These are phyloP conservation scores for Phthorimaea operculella DNA, from an alignment of 1,140 invertebrate genomes.

Conservation along the genomic window DNA sequence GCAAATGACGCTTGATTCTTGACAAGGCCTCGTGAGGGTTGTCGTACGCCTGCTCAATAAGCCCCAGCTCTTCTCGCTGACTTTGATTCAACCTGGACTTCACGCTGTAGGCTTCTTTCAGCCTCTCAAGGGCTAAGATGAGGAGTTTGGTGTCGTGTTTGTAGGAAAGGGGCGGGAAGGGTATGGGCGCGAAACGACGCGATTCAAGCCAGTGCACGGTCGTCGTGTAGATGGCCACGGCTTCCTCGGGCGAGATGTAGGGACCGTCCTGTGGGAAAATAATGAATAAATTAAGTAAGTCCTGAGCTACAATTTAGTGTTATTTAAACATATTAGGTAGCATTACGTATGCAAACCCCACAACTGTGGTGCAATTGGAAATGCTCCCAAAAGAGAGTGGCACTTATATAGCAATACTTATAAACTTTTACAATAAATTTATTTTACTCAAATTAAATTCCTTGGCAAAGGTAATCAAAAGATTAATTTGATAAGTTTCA, in stretches of 20 bases:
- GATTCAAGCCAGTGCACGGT: conserved; percentile 99
- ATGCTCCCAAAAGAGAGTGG: too few species aligned
- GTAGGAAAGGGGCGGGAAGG: conserved; percentile 98
- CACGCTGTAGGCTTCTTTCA: conserved; percentile 99
- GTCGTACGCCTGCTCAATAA: conserved; percentile 99
- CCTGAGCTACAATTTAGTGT: too few species aligned
- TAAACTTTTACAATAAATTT: too few species aligned
- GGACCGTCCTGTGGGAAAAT: conserved; percentile 84
- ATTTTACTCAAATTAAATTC: too few species aligned
- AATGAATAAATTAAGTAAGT: not conserved
- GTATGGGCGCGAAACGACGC: conserved; percentile 97
- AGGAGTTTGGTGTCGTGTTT: conserved; percentile 99
- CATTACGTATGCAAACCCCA: too few species aligned
- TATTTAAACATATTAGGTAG: too few species aligned
- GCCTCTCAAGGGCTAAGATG: conserved; percentile 94
- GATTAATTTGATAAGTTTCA: too few species aligned
- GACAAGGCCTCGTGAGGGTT: conserved; percentile 99
- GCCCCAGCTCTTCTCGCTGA: conserved; percentile 96
- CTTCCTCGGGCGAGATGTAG: conserved; percentile 99
- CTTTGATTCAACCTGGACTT: conserved; percentile 99
- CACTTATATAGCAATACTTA: too few species aligned
- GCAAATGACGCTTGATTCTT: conserved; percentile 97
- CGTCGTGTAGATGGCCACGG: conserved; percentile 99
- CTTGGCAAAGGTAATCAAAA: too few species aligned
- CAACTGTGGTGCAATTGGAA: too few species aligned